A percentile compares a stretch with the other conserved stretches of the same genome.
Conservation (phyloP, 1,140 invertebrate genomes). For the Drosophila bifasciata region DNA sequence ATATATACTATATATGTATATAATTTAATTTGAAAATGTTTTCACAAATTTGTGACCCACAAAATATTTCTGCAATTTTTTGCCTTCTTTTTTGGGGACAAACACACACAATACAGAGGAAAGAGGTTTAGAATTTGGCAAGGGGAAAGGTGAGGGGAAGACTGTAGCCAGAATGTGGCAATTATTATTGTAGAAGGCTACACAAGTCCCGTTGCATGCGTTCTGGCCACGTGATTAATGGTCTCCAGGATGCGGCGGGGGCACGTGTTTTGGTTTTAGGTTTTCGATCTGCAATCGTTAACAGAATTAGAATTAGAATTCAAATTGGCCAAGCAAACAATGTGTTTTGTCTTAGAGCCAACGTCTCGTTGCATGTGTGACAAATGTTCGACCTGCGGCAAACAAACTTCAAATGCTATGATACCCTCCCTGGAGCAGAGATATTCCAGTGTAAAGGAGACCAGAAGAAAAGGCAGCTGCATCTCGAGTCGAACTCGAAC, state of each 20-base stretch:
- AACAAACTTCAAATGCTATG: no score
- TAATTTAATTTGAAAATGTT: conserved; percentile 37
- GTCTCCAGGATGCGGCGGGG: conserved; percentile 13
- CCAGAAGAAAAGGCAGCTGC: no score
- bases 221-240: conserved; percentile 49
- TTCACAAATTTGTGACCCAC: conserved; percentile 34
- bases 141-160: not conserved
- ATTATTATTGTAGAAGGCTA: no score
- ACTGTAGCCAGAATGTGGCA: conserved; percentile 15
- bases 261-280: conserved; percentile 9
- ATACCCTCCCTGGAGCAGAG: no score
- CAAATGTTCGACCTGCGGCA: no score
- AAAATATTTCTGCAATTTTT: conserved; percentile 41
- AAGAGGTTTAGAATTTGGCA: conserved; percentile 1
- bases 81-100: not conserved
- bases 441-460: no score
- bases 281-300: conserved; percentile 20
- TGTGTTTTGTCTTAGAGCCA: conserved; percentile 4
- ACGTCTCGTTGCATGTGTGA: no score
- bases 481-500: no score
- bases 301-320: conserved; percentile 20
- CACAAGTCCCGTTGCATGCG: conserved; percentile 2
- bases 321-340: not conserved
- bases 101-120: conserved; percentile 1
- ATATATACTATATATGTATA: conserved; percentile 33